Percentiles rank a stretch among this genome's conserved stretches.
phyloP scores from a whole-genome alignment of 2,888 invertebrate genomes.

The Labia minor region DNA sequence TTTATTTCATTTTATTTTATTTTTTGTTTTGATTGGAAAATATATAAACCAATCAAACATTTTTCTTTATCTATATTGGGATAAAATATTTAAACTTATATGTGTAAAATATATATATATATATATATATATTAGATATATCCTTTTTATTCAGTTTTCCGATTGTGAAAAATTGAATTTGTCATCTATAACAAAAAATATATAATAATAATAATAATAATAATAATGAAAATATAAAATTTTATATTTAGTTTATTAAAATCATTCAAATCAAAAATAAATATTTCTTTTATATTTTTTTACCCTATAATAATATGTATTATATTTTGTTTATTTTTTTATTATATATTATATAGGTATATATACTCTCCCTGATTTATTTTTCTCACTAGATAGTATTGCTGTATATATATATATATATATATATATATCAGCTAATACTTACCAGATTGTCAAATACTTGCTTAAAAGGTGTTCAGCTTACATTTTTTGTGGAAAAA shows the following conservation, averaged over 20 bases:
- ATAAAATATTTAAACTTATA: not conserved
- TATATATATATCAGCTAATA: too few species aligned
- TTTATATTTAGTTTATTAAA: constrained; percentile 13
- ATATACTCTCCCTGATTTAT: not conserved
- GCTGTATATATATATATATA: not conserved
- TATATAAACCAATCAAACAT: not conserved
- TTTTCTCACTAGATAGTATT: not conserved
- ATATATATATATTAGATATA: constrained; percentile 3
- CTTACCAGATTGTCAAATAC: too few species aligned
- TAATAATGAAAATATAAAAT: not conserved
- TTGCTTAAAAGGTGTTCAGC: too few species aligned
- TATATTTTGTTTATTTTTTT: too few species aligned
- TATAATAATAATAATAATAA: too few species aligned
- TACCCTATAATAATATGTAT: too few species aligned
- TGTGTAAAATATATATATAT: not conserved
- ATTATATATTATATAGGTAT: not conserved
- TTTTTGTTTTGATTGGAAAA: not conserved
- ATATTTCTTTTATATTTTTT: too few species aligned
- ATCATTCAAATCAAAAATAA: not conserved
- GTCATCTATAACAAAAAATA: not conserved
- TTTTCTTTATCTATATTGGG: not conserved
- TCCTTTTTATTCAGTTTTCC: not conserved
- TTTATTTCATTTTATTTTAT: too few species aligned
- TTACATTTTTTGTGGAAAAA: too few species aligned
- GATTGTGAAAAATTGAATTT: not conserved